These are phyloP conservation scores for Anas platyrhynchos DNA, from an alignment of 2,113 vertebrate species.

Conservation along the genomic window DNA sequence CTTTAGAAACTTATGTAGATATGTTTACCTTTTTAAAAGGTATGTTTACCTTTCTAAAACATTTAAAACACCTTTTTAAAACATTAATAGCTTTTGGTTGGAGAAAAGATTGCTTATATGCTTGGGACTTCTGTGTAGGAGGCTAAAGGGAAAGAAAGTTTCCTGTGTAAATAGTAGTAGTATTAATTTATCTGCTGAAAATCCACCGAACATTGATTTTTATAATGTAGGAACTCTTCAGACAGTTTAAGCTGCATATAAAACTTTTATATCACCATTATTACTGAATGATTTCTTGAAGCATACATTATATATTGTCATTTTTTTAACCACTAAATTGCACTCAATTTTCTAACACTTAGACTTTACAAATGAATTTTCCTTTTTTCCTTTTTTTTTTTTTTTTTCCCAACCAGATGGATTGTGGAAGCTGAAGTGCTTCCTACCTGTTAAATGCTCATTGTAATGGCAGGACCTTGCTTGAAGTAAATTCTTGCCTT, in stretches of 20 bases:
- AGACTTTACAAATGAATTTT: background rate
- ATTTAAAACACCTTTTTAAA: background rate
- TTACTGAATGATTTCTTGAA: constrained; percentile 39
- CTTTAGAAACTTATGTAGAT: background rate
- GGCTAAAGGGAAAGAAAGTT: background rate
- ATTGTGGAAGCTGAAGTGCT: background rate
- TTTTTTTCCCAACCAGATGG: background rate
- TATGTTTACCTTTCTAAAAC: background rate
- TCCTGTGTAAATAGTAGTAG: background rate
- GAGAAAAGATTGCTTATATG: background rate
- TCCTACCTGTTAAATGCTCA: background rate
- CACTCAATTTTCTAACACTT: constrained; percentile 8
- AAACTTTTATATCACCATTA: constrained; percentile 62
- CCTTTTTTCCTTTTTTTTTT: background rate
- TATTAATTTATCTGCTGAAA: background rate
- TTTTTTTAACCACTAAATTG: constrained; percentile 20
- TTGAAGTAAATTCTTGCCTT: background rate
- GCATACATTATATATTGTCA: constrained; percentile 19
- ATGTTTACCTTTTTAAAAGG: background rate
- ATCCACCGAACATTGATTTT: constrained; percentile 55
- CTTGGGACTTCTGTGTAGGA: background rate
- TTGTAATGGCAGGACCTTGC: background rate
- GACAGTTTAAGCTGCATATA: constrained; percentile 51
- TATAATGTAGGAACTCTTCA: constrained; percentile 27
- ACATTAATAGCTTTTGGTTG: background rate